Evolutionary conservation across 1,140 invertebrate species (phyloP).

Genomic region (Drosophila ironensis): DNA sequence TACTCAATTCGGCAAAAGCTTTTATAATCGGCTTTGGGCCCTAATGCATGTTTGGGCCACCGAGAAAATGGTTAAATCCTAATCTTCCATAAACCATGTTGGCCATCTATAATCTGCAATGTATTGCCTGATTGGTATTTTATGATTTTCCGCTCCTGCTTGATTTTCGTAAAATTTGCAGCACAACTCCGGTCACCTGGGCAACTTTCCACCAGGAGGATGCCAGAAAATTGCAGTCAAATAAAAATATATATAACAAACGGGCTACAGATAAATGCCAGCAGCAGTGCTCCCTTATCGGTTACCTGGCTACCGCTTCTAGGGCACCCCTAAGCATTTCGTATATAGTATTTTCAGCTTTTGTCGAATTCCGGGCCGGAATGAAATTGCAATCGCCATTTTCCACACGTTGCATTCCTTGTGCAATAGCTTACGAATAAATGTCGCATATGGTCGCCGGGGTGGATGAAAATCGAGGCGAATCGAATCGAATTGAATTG

Average conservation of each 20-base stretch:
- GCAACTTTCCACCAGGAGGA: too few relatives aligned
- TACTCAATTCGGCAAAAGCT: not conserved
- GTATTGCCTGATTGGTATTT: too few relatives aligned
- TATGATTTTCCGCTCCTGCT: too few relatives aligned
- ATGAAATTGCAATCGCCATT: conserved; percentile 37
- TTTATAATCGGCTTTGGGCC: not conserved
- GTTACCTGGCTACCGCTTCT: not conserved
- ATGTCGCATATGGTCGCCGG: conserved; percentile 22
- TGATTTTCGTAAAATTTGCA: too few relatives aligned
- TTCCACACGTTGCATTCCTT: conserved; percentile 35
- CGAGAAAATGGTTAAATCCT: too few relatives aligned
- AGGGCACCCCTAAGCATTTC: not conserved
- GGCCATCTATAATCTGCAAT: too few relatives aligned
- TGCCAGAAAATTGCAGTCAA: too few relatives aligned
- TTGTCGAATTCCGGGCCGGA: conserved; percentile 7
- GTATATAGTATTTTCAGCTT: conserved; percentile 6
- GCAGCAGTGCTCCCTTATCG: conserved; percentile 20
- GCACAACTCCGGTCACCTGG: too few relatives aligned
- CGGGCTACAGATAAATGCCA: conserved; percentile 21
- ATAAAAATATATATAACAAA: not conserved
- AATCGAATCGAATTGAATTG: too few relatives aligned
- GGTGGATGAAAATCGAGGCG: not conserved
- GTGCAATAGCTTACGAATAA: conserved; percentile 9
- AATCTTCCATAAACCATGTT: too few relatives aligned
- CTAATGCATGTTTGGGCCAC: too few relatives aligned